Conservation (phyloP, 1,140 invertebrate genomes). For the Drepana arcuata region DNA sequence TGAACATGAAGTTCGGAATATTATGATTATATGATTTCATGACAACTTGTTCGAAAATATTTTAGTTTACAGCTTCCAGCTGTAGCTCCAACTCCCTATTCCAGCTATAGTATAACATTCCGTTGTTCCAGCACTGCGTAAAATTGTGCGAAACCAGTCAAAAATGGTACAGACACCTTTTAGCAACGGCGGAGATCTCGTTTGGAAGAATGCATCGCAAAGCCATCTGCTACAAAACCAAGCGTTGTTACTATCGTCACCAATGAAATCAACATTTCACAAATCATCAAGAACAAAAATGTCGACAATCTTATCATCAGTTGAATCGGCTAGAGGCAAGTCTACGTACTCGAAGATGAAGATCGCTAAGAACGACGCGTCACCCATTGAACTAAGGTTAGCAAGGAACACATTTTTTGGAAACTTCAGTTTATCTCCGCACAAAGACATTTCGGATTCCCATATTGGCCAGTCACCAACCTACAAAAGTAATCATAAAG, state of each 20-base stretch:
- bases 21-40: no score
- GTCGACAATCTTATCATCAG: constrained; percentile 31
- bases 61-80: no score
- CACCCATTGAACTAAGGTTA: constrained; percentile 25
- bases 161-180: constrained; percentile 56
- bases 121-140: constrained; percentile 38
- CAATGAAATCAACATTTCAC: constrained; percentile 29
- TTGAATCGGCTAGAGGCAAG: constrained; percentile 26
- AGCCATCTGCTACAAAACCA: constrained; percentile 2
- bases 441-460: no score
- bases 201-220: constrained; percentile 17
- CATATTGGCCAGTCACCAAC: no score
- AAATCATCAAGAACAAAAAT: constrained; percentile 35
- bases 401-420: constrained; percentile 26
- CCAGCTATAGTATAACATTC: no score
- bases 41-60: no score
- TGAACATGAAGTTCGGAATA: no score
- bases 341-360: constrained; percentile 25
- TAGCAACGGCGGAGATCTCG: constrained; percentile 18
- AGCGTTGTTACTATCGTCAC: no score
- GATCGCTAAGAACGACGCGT: constrained; percentile 15
- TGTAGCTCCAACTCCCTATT: no score
- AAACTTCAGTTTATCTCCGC: constrained; percentile 11
- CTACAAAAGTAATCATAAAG: neutral
- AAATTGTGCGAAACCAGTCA: constrained; percentile 49